phyloP scores from a whole-genome alignment of 1,140 invertebrate genomes.

The Heterodera schachtii region DNA sequence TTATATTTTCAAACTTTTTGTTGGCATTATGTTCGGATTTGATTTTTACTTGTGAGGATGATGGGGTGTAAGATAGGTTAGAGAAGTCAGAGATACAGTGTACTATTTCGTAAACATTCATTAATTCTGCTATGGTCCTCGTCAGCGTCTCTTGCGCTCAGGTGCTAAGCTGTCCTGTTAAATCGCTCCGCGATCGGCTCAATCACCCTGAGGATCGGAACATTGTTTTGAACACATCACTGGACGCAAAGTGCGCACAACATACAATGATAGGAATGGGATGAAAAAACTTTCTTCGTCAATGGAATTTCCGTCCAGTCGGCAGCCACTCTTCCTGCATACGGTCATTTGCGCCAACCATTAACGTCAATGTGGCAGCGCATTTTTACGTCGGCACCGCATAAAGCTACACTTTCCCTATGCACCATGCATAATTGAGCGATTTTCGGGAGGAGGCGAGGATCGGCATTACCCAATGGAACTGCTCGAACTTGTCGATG shows the following conservation, averaged over 20 bases:
- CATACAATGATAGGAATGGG: background rate
- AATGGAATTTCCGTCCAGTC: background rate
- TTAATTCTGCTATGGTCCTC: background rate
- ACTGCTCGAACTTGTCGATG: background rate
- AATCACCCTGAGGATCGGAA: constrained; percentile 5
- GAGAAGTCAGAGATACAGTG: no score
- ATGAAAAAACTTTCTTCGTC: background rate
- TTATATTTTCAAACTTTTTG: no score
- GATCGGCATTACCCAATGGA: background rate
- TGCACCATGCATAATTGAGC: background rate
- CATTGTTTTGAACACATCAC: background rate
- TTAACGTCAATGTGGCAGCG: background rate
- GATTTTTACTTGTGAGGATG: no score
- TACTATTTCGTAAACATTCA: background rate
- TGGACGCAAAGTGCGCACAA: background rate
- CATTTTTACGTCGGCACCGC: background rate
- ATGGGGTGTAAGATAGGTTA: no score
- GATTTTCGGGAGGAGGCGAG: background rate
- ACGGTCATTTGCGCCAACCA: background rate
- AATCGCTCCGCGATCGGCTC: background rate
- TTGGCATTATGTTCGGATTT: no score
- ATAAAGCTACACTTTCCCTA: background rate
- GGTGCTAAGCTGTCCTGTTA: background rate
- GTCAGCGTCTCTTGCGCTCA: background rate
- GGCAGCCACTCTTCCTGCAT: background rate